These are phyloP conservation scores for Sarcophaga subvicina DNA, from an alignment of 2,888 invertebrate genomes.

Conservation along the genomic window DNA sequence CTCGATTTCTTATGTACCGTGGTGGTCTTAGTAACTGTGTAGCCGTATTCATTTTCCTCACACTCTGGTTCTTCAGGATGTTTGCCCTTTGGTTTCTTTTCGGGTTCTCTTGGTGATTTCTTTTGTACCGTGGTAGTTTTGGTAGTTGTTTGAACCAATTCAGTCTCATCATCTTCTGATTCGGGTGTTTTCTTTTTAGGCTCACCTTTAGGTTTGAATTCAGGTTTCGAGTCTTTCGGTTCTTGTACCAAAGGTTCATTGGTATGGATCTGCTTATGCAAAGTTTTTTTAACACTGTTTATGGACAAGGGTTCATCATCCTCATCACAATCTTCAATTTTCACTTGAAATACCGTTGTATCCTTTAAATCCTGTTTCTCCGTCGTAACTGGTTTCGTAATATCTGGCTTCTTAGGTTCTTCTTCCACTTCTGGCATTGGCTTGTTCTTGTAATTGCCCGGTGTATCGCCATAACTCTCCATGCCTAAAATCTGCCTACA, in stretches of 20 bases:
- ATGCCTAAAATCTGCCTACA: conserved; percentile 88
- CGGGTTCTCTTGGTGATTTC: neutral
- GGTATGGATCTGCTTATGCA: conserved; percentile 39
- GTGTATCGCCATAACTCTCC: conserved; percentile 79
- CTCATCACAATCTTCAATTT: conserved; percentile 78
- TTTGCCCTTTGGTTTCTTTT: neutral
- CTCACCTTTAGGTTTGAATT: neutral
- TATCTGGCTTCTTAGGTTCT: neutral
- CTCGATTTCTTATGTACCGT: neutral
- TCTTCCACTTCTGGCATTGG: conserved; percentile 65
- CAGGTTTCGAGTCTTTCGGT: neutral
- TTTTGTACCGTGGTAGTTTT: neutral
- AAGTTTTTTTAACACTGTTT: conserved; percentile 59
- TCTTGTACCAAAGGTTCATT: neutral
- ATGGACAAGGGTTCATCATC: conserved; percentile 71
- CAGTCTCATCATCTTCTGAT: conserved; percentile 3
- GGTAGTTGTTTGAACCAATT: conserved; percentile 4
- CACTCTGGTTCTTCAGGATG: conserved; percentile 16
- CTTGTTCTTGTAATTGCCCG: conserved; percentile 73
- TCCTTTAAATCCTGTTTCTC: conserved; percentile 16
- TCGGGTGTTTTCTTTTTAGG: neutral
- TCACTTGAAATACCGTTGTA: conserved; percentile 73
- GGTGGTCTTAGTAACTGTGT: conserved; percentile 19
- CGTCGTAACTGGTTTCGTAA: conserved; percentile 4
- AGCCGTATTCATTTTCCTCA: neutral